Percentiles rank a stretch among this genome's conserved stretches.
These are phyloP conservation scores for Virgularia gustaviana DNA, from an alignment of 92 coral and sea anemone genomes.

Conservation along the genomic window DNA sequence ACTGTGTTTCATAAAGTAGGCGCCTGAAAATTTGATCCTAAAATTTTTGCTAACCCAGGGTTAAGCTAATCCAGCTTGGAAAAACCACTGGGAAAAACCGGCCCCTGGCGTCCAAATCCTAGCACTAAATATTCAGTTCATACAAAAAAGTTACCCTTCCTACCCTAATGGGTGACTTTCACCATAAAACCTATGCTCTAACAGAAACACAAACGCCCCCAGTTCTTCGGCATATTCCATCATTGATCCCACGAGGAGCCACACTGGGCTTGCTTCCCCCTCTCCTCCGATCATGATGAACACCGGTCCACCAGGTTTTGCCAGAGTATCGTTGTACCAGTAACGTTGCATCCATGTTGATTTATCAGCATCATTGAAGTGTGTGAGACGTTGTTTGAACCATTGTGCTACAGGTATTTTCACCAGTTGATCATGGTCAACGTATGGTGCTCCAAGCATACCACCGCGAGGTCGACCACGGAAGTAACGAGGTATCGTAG, in stretches of 20 bases:
- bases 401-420: conserved; percentile 74
- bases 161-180: conserved; percentile 85
- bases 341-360: conserved; percentile 87
- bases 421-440: conserved; percentile 37
- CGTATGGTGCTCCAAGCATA: conserved; percentile 65
- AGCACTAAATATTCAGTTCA: neutral
- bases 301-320: conserved; percentile 75
- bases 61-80: neutral
- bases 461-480: conserved; percentile 83
- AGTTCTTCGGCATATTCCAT: conserved; percentile 79
- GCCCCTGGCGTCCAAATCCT: neutral
- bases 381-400: conserved; percentile 87
- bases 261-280: conserved; percentile 86
- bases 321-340: conserved; percentile 70
- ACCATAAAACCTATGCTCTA: conserved; percentile 96
- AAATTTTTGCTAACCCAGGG: too few relatives aligned
- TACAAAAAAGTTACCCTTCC: conserved; percentile 1
- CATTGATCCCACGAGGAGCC: conserved; percentile 86
- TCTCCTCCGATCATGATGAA: conserved; percentile 97
- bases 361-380: conserved; percentile 84
- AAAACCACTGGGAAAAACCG: neutral
- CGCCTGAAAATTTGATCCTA: too few relatives aligned
- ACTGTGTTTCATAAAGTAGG: too few relatives aligned
- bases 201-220: conserved; percentile 76
- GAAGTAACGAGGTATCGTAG: conserved; percentile 55